A percentile compares a stretch with the other conserved stretches of the same genome.
These are phyloP conservation scores for Alosa sapidissima DNA, from an alignment of 2,797 vertebrate genomes.

Conservation along the genomic window DNA sequence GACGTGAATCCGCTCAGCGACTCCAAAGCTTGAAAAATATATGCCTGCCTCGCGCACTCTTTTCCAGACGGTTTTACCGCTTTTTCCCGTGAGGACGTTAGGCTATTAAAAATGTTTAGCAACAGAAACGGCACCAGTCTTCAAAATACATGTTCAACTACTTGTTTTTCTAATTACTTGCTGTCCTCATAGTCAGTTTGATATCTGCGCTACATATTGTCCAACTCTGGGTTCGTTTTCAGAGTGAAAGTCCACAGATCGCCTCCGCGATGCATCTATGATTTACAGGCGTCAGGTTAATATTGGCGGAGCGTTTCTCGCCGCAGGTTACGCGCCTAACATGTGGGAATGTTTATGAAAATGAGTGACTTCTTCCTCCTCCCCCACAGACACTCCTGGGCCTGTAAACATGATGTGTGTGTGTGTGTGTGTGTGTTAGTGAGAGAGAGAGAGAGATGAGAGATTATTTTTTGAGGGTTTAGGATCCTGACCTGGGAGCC, in stretches of 20 bases:
- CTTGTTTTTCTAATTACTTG: background rate
- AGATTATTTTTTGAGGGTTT: too few relatives aligned
- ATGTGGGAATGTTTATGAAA: conserved; percentile 17
- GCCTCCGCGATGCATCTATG: background rate
- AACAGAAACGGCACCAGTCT: background rate
- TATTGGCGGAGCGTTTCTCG: background rate
- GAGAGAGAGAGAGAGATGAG: too few relatives aligned
- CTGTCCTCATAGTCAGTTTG: background rate
- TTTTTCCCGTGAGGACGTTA: background rate
- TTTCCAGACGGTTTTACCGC: conserved; percentile 1
- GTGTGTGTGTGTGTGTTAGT: too few relatives aligned
- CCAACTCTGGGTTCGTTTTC: background rate
- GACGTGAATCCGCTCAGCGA: background rate
- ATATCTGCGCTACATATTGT: background rate
- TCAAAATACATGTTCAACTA: background rate
- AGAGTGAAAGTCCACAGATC: background rate
- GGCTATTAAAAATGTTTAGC: background rate
- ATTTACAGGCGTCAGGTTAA: background rate
- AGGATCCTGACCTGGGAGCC: too few relatives aligned
- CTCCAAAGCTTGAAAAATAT: background rate
- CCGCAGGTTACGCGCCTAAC: background rate
- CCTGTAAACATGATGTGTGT: background rate
- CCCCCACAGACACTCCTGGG: background rate
- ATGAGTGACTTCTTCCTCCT: background rate
- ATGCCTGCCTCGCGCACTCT: background rate